These are phyloP conservation scores for Scytalopus superciliaris DNA, from an alignment of 2,113 vertebrate genomes.

Conservation along the genomic window DNA sequence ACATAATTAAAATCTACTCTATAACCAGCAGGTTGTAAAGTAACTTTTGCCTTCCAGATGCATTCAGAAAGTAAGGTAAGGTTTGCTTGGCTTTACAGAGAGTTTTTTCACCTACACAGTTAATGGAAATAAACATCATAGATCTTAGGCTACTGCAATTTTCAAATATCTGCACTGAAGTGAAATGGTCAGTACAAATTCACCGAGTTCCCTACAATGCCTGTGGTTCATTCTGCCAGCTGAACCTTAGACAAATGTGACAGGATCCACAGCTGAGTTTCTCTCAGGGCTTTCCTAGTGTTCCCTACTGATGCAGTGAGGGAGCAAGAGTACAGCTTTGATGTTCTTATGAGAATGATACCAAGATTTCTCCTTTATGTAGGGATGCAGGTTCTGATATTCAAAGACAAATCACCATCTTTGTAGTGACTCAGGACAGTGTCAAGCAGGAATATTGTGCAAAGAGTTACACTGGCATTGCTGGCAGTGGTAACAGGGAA, in stretches of 20 bases:
- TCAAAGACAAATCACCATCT: background rate
- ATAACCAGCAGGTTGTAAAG: background rate
- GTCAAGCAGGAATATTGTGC: background rate
- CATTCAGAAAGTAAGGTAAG: background rate
- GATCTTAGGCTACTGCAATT: background rate
- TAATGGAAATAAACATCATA: background rate
- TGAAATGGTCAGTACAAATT: background rate
- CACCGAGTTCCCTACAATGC: background rate
- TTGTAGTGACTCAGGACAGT: background rate
- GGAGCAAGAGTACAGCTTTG: background rate
- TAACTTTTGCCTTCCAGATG: background rate
- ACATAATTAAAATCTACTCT: background rate
- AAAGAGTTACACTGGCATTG: background rate
- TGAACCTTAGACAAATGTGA: background rate
- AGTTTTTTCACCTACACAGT: background rate
- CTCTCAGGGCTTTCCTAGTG: background rate
- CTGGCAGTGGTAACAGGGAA: background rate
- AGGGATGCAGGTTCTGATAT: background rate
- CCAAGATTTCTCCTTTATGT: background rate
- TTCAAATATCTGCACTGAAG: background rate
- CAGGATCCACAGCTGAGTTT: background rate
- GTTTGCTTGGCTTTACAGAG: background rate
- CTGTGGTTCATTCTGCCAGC: background rate
- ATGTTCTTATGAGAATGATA: background rate
- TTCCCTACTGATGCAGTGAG: background rate